A percentile compares a stretch with the other conserved stretches of the same genome.
phyloP scores from a whole-genome alignment of 2,888 invertebrate species.

The Pheosia gnoma region DNA sequence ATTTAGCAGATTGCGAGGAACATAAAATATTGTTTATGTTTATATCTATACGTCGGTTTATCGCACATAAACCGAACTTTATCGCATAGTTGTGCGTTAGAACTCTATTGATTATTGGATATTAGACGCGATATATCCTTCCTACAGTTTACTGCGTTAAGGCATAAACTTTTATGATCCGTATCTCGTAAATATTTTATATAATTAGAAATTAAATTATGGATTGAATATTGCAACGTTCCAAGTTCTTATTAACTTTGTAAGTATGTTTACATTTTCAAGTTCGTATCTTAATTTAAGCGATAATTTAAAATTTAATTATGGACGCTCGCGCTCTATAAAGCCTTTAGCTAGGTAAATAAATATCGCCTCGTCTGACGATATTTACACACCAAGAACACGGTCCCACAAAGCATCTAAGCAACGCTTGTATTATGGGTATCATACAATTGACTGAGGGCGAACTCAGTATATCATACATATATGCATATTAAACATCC shows the following conservation, averaged over 20 bases:
- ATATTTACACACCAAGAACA: too few species aligned
- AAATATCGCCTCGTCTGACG: too few species aligned
- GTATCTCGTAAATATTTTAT: constrained; percentile 29
- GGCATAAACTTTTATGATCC: constrained; percentile 26
- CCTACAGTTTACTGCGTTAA: constrained; percentile 24
- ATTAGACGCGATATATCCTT: constrained; percentile 45
- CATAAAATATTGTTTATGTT: constrained; percentile 81
- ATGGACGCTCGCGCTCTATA: too few species aligned
- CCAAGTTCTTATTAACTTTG: neutral
- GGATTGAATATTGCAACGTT: neutral
- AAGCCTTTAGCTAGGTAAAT: too few species aligned
- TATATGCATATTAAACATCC: too few species aligned
- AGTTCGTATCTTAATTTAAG: neutral
- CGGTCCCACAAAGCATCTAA: too few species aligned
- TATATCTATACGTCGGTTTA: constrained; percentile 73
- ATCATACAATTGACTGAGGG: too few species aligned
- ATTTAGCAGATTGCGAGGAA: constrained; percentile 73
- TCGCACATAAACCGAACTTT: constrained; percentile 74
- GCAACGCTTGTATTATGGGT: too few species aligned
- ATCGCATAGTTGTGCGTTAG: constrained; percentile 65
- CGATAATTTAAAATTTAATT: too few species aligned
- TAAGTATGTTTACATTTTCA: neutral
- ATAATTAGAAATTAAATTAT: constrained; percentile 7
- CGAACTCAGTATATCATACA: too few species aligned
- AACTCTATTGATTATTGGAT: constrained; percentile 62